phyloP scores from a whole-genome alignment of 2,797 vertebrate genomes.

The Aselliscus stoliczkanus region DNA sequence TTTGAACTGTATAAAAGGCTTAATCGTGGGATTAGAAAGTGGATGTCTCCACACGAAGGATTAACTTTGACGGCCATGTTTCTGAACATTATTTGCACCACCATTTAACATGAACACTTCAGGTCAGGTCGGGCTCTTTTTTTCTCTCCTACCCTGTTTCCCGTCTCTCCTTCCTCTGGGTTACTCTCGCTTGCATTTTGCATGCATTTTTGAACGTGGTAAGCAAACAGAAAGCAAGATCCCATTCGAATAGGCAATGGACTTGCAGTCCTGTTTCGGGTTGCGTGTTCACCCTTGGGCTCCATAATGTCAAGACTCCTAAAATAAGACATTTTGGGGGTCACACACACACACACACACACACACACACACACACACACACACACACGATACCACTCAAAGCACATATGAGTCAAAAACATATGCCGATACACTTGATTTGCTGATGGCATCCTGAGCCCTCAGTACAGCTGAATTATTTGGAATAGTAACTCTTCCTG shows the following conservation, averaged over 20 bases:
- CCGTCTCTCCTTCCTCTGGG: neutral
- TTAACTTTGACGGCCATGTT: neutral
- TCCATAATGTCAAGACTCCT: neutral
- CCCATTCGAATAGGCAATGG: neutral
- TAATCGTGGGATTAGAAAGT: neutral
- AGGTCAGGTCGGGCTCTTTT: neutral
- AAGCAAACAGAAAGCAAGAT: neutral
- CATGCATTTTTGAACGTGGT: neutral
- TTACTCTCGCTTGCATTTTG: neutral
- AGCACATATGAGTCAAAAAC: neutral
- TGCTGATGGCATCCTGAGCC: neutral
- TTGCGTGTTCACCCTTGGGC: neutral
- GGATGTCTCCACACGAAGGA: neutral
- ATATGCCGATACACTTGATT: neutral
- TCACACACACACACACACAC: neutral
- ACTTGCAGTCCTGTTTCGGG: neutral
- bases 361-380: neutral
- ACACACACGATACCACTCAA: neutral
- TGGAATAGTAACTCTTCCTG: neutral
- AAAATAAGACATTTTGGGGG: too few relatives aligned
- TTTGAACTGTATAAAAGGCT: neutral
- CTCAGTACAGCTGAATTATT: neutral
- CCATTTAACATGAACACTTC: neutral
- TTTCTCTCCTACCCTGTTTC: neutral
- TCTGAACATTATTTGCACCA: neutral